Percentiles rank a stretch among this genome's conserved stretches.
Conservation (phyloP, 2,888 invertebrate genomes). For the Chydorus sphaericus region DNA sequence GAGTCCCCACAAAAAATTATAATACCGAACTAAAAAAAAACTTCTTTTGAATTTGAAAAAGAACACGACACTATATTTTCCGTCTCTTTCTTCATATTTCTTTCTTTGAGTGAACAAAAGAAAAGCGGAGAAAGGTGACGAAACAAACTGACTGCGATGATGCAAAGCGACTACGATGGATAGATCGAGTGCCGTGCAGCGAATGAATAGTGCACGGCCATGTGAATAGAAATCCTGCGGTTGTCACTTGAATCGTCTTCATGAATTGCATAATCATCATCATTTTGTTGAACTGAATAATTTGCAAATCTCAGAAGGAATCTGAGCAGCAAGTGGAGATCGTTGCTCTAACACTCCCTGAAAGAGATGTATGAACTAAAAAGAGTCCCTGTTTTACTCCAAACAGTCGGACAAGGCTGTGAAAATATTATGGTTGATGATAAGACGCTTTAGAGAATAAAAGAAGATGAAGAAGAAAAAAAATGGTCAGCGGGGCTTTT, state of each 20-base stretch:
- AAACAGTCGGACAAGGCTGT: slow-evolving; percentile 14
- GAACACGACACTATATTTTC: slow-evolving; percentile 5
- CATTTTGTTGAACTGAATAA: no score
- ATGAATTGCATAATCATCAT: no score
- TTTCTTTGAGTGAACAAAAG: background rate
- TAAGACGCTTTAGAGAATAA: background rate
- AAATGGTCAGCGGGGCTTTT: background rate
- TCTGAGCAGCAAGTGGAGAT: no score
- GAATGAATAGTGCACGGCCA: background rate
- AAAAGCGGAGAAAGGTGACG: background rate
- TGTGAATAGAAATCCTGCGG: slow-evolving; percentile 2
- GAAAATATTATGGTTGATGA: slow-evolving; percentile 14
- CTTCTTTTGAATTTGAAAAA: background rate
- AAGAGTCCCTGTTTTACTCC: slow-evolving; percentile 10
- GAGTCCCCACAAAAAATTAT: background rate
- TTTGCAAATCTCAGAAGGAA: no score
- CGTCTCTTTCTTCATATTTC: no score
- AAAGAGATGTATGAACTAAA: no score
- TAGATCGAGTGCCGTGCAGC: background rate
- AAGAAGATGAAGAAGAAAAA: no score
- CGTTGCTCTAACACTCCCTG: no score
- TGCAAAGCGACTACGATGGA: no score
- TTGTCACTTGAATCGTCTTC: slow-evolving; percentile 6
- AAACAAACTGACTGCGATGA: slow-evolving; percentile 6
- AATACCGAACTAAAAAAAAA: background rate